Conservation (phyloP, 2,797 vertebrate species). For the Acanthurus lineatus region DNA sequence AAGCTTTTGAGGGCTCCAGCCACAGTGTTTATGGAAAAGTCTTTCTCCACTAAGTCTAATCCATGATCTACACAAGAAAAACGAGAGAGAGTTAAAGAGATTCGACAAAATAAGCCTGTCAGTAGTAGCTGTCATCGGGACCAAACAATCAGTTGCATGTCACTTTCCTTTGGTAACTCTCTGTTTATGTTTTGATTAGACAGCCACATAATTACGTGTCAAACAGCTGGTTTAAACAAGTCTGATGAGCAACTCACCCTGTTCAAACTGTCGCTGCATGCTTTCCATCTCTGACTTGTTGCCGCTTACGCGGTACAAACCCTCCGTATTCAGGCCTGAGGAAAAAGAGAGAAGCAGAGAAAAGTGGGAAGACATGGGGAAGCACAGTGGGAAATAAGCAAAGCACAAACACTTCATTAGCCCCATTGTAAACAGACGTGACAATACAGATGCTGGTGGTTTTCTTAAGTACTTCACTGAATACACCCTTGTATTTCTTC, state of each 20-base stretch:
- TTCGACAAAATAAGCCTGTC: slow-evolving; percentile 32
- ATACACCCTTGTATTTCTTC: slow-evolving; percentile 25
- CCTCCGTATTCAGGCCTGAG: slow-evolving; percentile 94
- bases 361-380: slow-evolving; percentile 30
- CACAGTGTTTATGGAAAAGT: slow-evolving; percentile 96
- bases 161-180: slow-evolving; percentile 53
- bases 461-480: slow-evolving; percentile 24
- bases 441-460: slow-evolving; percentile 45
- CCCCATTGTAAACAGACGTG: slow-evolving; percentile 47
- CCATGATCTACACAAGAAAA: slow-evolving; percentile 86
- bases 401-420: slow-evolving; percentile 72
- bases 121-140: slow-evolving; percentile 28
- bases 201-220: slow-evolving; percentile 62
- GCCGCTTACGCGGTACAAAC: slow-evolving; percentile 95
- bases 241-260: slow-evolving; percentile 86
- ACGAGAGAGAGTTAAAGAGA: slow-evolving; percentile 31
- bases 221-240: slow-evolving; percentile 64
- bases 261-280: slow-evolving; percentile 97
- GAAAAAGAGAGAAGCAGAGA: slow-evolving; percentile 37
- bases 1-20: slow-evolving; percentile 97
- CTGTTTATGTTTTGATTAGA: slow-evolving; percentile 67
- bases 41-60: slow-evolving; percentile 96
- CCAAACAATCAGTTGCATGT: slow-evolving; percentile 44
- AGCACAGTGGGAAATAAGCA: slow-evolving; percentile 54
- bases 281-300: slow-evolving; percentile 99